Conservation (phyloP, 2,888 invertebrate species). For the Patella depressa region DNA sequence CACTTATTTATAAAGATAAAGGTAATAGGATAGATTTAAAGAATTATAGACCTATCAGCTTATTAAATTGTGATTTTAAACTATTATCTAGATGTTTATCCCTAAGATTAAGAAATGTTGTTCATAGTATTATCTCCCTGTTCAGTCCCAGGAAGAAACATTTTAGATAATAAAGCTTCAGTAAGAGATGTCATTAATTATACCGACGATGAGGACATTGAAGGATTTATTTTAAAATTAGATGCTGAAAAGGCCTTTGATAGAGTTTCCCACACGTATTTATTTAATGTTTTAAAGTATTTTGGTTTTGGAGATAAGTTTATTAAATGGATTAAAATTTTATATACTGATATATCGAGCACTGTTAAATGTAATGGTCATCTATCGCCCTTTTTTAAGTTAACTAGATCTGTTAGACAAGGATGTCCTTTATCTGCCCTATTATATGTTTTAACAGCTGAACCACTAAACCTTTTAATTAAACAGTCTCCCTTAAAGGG, state of each 20-base stretch:
- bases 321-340: neutral
- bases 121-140: neutral
- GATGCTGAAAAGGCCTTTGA: neutral
- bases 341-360: neutral
- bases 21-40: neutral
- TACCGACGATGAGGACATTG: neutral
- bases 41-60: neutral
- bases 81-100: neutral
- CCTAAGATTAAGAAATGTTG: neutral
- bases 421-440: neutral
- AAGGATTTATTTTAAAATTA: neutral
- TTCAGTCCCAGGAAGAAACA: neutral
- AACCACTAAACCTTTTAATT: neutral
- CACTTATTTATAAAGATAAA: neutral
- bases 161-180: neutral
- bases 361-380: neutral
- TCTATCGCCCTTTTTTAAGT: neutral
- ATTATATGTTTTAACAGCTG: neutral
- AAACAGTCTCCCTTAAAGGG: neutral
- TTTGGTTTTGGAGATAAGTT: neutral
- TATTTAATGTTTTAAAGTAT: neutral
- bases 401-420: neutral
- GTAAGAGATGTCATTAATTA: neutral
- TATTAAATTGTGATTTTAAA: neutral
- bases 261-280: neutral